Evolutionary conservation across 1,140 invertebrate genomes (phyloP).

Genomic region (Pseudomyrmex gracilis): DNA sequence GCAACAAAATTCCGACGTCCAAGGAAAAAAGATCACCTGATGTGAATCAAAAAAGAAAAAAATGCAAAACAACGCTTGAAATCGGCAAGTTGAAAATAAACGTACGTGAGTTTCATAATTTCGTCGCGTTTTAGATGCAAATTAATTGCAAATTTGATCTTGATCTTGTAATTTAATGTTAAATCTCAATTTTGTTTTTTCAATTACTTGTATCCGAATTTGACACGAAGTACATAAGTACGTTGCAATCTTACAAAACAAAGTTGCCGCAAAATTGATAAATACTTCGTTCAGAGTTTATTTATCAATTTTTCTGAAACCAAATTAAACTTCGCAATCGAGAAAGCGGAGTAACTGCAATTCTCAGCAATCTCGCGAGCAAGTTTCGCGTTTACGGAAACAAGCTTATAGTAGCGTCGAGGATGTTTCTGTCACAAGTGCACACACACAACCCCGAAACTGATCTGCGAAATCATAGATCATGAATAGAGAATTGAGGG

Average conservation of each 20-base stretch:
- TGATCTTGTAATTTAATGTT: background rate
- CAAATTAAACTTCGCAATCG: background rate
- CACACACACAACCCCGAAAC: background rate
- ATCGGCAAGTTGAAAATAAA: too few species aligned
- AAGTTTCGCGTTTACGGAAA: background rate
- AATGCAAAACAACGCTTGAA: background rate
- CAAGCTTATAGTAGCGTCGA: slow-evolving; percentile 25
- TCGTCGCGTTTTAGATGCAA: too few species aligned
- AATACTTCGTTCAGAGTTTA: background rate
- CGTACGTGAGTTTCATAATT: too few species aligned
- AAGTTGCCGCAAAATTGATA: background rate
- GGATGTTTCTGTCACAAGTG: background rate
- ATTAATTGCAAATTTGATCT: too few species aligned
- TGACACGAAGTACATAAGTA: background rate
- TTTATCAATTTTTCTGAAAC: slow-evolving; percentile 1
- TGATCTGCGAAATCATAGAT: slow-evolving; percentile 7
- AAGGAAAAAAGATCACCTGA: background rate
- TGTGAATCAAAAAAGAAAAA: too few species aligned
- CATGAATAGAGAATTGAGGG: background rate
- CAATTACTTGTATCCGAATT: background rate
- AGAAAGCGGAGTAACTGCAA: background rate
- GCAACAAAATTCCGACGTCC: background rate
- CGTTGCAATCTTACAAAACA: background rate
- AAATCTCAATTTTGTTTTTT: background rate
- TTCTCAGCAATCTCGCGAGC: background rate